Conservation (phyloP, 2,888 invertebrate genomes). For the Neoaliturus tenellus region DNA sequence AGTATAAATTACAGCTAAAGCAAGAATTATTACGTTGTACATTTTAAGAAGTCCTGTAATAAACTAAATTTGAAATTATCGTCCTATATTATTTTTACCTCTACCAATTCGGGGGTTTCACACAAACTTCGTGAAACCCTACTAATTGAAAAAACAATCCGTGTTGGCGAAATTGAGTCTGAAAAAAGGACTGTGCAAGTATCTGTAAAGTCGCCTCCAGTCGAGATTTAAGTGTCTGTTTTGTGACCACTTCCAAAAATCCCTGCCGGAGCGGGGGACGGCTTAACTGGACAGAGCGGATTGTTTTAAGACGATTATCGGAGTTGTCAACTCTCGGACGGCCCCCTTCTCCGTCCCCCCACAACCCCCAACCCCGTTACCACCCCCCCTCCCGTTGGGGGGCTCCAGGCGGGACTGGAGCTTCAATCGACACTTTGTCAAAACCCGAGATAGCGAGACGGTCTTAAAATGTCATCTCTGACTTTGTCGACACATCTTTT, state of each 20-base stretch:
- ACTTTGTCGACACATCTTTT: neutral
- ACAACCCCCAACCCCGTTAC: neutral
- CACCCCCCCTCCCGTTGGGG: neutral
- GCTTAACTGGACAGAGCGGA: constrained; percentile 41
- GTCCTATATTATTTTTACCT: no score
- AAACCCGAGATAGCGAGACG: neutral
- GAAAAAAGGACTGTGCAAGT: neutral
- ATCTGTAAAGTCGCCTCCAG: constrained; percentile 2
- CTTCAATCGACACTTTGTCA: neutral
- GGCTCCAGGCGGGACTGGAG: neutral
- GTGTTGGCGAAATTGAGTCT: neutral
- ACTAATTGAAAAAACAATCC: neutral
- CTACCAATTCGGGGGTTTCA: no score
- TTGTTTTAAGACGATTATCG: constrained; percentile 47
- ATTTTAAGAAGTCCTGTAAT: no score
- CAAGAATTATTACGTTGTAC: no score
- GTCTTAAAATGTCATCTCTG: neutral
- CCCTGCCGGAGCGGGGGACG: neutral
- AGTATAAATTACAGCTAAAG: no score
- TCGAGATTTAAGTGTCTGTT: constrained; percentile 33
- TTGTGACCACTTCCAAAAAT: constrained; percentile 24
- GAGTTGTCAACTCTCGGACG: constrained; percentile 39
- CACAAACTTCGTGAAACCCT: no score
- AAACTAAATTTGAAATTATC: no score
- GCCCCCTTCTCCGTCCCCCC: neutral